Base-by-base conservation (phyloP, 2,888 invertebrate genomes). In the Himalopsyche kuldschensis region DNA sequence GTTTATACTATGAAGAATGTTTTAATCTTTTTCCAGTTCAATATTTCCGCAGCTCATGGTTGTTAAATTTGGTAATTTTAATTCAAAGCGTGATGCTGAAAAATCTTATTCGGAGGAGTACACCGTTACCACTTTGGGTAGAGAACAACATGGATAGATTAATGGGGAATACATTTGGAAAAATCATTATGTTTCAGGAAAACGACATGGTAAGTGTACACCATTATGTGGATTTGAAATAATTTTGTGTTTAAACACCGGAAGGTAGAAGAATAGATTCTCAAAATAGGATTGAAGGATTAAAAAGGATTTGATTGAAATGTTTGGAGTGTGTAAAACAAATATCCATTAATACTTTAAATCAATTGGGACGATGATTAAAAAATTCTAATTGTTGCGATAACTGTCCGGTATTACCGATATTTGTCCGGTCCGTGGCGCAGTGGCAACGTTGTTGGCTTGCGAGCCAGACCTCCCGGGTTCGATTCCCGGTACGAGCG, bases 121-220 rank as follows among this genome's bases (percentile, higher is more conserved):
- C 15, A 3, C 69, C 69, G 1, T 27, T 69, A 15, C 69, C 69
- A 27, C 27, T 69, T 10, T 69, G 69, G 69, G 4, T 69, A 27
- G 2, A 69, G 15, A 69, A 27, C 15, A 69, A 11, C 15, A 69
- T 17, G 15, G 46, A 20, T 85, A 88, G 90, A 20, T 15, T 85
- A 11, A 84, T 85, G 83, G 80, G 84, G 41, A 80, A 81, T 4
- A 75, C 76, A 5, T 47, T 85, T n/a, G 86, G 85, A 78, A 86
- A 84, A 80, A 85, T 91, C 84, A 90, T 86, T 10, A 83, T 84
- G 81, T 85, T 86, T 76, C 79, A 85, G 35, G 86, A 85, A 78
- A 85, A 85, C 81, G 85, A 86, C 77, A 82, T 85, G 27, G 85
- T 86, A 78, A 83, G 82, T 79, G 48, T n/a, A 31, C 15, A 35